Evolutionary conservation across 2,888 invertebrate species (phyloP).

Genomic region (Drosophila merina): DNA sequence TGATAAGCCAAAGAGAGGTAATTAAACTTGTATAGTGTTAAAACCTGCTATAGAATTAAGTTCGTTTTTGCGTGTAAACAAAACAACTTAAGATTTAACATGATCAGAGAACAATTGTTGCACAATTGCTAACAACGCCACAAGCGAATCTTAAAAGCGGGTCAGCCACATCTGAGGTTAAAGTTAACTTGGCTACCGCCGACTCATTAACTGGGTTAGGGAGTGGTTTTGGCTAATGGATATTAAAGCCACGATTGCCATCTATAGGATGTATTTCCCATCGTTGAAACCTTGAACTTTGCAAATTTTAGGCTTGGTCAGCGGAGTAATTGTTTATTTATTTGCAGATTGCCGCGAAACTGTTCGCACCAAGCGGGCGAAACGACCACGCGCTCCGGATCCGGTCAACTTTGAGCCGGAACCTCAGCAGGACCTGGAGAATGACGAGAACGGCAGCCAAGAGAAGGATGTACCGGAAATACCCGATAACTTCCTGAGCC

Average conservation of each 20-base stretch:
- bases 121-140: conserved; percentile 43
- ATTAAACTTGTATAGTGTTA: background rate
- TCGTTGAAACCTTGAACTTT: conserved; percentile 50
- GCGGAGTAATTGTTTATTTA: conserved; percentile 9
- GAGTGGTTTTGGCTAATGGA: conserved; percentile 58
- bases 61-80: conserved; percentile 4
- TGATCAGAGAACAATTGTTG: conserved; percentile 50
- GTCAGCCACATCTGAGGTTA: conserved; percentile 42
- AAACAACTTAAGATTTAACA: conserved; percentile 1
- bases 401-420: conserved; percentile 83
- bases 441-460: conserved; percentile 82
- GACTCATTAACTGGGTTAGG: conserved; percentile 27
- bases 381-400: conserved; percentile 87
- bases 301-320: conserved; percentile 29
- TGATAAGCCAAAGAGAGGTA: background rate
- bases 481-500: conserved; percentile 92
- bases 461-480: conserved; percentile 85
- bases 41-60: background rate
- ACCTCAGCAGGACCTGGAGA: conserved; percentile 84
- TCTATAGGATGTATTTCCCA: conserved; percentile 10
- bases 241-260: conserved; percentile 59
- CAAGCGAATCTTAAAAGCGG: conserved; percentile 35
- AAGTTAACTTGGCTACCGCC: conserved; percentile 41
- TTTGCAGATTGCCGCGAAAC: conserved; percentile 85
- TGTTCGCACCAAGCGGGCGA: conserved; percentile 85